Evolutionary conservation across 2,888 invertebrate genomes (phyloP).

Genomic region (Melanostoma scalare): DNA sequence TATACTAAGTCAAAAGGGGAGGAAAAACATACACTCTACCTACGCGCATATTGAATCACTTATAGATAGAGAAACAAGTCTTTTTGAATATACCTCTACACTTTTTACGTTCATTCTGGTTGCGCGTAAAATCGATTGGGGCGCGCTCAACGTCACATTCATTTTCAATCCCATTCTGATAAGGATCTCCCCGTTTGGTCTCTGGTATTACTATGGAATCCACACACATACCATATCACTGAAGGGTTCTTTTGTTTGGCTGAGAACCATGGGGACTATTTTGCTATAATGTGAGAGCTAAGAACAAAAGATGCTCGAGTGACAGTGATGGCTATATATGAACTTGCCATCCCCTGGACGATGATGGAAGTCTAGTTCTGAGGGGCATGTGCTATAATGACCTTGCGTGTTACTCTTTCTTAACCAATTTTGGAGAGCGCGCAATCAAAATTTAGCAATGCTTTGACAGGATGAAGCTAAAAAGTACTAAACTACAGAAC

Average conservation of each 20-base stretch:
- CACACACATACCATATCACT: slow-evolving; percentile 1
- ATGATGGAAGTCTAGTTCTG: slow-evolving; percentile 4
- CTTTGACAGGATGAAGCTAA: not conserved
- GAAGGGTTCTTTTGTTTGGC: slow-evolving; percentile 5
- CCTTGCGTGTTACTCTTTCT: slow-evolving; percentile 66
- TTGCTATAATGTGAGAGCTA: slow-evolving; percentile 55
- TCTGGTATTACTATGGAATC: slow-evolving; percentile 61
- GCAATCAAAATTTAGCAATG: slow-evolving; percentile 34
- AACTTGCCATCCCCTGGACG: slow-evolving; percentile 24
- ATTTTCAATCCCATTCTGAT: slow-evolving; percentile 72
- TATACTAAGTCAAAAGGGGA: slow-evolving; percentile 18
- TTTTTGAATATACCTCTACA: slow-evolving; percentile 49
- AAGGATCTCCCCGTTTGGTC: slow-evolving; percentile 62
- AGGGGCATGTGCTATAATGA: slow-evolving; percentile 53
- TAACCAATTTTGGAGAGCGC: slow-evolving; percentile 40
- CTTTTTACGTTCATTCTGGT: slow-evolving; percentile 66
- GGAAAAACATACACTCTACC: not conserved
- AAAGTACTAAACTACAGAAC: slow-evolving; percentile 42
- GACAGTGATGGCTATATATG: slow-evolving; percentile 33
- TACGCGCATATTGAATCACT: not conserved
- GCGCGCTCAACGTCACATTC: slow-evolving; percentile 71
- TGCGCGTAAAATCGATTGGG: slow-evolving; percentile 73
- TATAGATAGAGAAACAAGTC: slow-evolving; percentile 42
- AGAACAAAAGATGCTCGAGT: not conserved
- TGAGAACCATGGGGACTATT: slow-evolving; percentile 7